phyloP scores from a whole-genome alignment of 2,888 invertebrate species.

The Eupelmus urozonus region DNA sequence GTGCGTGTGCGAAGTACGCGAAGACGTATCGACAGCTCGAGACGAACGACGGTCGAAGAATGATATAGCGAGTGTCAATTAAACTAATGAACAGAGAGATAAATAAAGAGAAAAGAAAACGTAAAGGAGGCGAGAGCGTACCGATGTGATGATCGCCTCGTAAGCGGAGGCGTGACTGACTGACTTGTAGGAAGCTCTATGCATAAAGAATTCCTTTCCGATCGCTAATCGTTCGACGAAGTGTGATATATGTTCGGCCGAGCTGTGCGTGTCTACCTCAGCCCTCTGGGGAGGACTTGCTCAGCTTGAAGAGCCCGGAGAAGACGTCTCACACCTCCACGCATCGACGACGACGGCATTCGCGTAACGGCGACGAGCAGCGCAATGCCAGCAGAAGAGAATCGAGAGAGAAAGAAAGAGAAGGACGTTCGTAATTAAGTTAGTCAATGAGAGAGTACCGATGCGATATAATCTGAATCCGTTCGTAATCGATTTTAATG shows the following conservation, averaged over 20 bases:
- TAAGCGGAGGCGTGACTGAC: no score
- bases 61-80: slow-evolving; percentile 60
- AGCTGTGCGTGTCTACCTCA: slow-evolving; percentile 20
- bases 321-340: slow-evolving; percentile 20
- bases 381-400: background rate
- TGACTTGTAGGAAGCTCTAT: slow-evolving; percentile 3
- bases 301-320: slow-evolving; percentile 29
- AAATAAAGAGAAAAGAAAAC: slow-evolving; percentile 13
- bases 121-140: slow-evolving; percentile 13
- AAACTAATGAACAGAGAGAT: slow-evolving; percentile 30
- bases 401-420: background rate
- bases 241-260: slow-evolving; percentile 51
- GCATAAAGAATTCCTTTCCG: slow-evolving; percentile 25
- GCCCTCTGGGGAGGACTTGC: slow-evolving; percentile 10
- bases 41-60: slow-evolving; percentile 41
- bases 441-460: slow-evolving; percentile 38
- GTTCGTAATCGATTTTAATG: slow-evolving; percentile 44
- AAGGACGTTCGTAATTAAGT: slow-evolving; percentile 43
- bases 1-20: no score
- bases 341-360: slow-evolving; percentile 34
- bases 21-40: slow-evolving; percentile 13
- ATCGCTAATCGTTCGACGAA: slow-evolving; percentile 52
- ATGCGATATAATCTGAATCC: slow-evolving; percentile 45
- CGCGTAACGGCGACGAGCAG: slow-evolving; percentile 23
- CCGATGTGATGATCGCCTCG: background rate